Evolutionary conservation across 1,140 invertebrate genomes (phyloP), one percentile per base, ranked within the genome.

Genomic region (Monomorium pharaonis): DNA sequence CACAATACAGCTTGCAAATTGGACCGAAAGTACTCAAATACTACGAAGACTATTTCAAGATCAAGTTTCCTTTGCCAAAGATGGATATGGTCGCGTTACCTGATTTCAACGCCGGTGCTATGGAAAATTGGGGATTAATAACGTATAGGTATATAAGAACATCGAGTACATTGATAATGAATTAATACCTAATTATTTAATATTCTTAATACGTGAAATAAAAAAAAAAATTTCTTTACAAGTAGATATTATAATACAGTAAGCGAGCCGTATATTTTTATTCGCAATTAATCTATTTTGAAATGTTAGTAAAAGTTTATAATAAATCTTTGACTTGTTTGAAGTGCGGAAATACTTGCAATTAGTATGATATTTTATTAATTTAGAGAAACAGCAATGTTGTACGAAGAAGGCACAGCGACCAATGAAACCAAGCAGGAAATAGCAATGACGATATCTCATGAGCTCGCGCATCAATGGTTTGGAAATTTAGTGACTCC

Each of bases 41-140:
- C 91, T 98, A 97, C 91, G 98, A 99, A 92, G 95, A 98, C 2
- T 99, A 97, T 92, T 99, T 99, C 90, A 96, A 97, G 83, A 97
- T 98, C n/a, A 95, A 96, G 51, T 98, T 97, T 90, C 98, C 98
- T 0, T 90, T 98, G 62, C 97, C 97, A 1, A 98, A 98, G 94
- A 97, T 98, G 76, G 98, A 98, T 94, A 97, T 99, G 96, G 96
- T 99, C 2, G 98, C 98, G 0, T 94, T 99, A 70, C 98, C 99
- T 0, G 98, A 99, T 94, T 99, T 99, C 91, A 96, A 96, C 67
- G 98, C 98, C 16, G 98, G 98, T 0, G 99, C 98, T 1, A 98
- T 98, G 98, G 98, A 98, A 92, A 98, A 98, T 93, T 98, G 98
- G 97, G 98, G 98, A 1, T 93, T 99, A 0, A 97, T 99, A 18